A percentile compares a stretch with the other conserved stretches of the same genome.
Evolutionary conservation across 2,888 invertebrate genomes (phyloP).

Genomic region (Hololepta plana): DNA sequence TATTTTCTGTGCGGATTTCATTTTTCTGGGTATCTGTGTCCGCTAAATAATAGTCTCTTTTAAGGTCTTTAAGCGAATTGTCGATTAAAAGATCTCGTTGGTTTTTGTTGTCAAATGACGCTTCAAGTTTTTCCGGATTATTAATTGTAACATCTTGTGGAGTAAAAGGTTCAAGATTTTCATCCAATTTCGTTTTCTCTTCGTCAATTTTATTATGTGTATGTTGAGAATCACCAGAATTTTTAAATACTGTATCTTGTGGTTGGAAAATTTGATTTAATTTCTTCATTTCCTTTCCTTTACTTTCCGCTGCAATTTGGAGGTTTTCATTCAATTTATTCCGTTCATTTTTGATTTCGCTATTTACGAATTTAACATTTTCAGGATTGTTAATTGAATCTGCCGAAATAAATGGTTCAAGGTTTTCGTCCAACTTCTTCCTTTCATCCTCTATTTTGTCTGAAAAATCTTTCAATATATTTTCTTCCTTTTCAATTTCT

Average conservation of each 20-base stretch:
- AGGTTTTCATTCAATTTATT: background rate
- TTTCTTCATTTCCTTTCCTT: background rate
- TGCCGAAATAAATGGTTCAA: background rate
- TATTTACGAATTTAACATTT: too few relatives aligned
- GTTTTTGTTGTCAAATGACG: too few relatives aligned
- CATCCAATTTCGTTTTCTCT: background rate
- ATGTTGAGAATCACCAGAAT: too few relatives aligned
- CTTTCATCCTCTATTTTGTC: background rate
- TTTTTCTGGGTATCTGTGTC: too few relatives aligned
- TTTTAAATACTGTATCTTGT: too few relatives aligned
- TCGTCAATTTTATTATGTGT: background rate
- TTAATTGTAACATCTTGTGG: background rate
- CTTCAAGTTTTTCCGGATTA: too few relatives aligned
- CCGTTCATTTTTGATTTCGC: background rate
- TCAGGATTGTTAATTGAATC: background rate
- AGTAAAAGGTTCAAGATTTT: background rate
- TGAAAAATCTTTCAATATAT: background rate
- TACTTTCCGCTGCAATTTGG: too few relatives aligned
- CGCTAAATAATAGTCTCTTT: too few relatives aligned
- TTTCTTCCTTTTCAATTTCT: background rate
- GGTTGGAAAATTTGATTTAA: too few relatives aligned
- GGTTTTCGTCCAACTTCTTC: slow-evolving; percentile 1
- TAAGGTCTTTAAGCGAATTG: too few relatives aligned
- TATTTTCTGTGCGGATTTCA: too few relatives aligned
- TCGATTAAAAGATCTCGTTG: too few relatives aligned